phyloP scores from a whole-genome alignment of 2,888 invertebrate genomes.

The Cosmia trapezina region DNA sequence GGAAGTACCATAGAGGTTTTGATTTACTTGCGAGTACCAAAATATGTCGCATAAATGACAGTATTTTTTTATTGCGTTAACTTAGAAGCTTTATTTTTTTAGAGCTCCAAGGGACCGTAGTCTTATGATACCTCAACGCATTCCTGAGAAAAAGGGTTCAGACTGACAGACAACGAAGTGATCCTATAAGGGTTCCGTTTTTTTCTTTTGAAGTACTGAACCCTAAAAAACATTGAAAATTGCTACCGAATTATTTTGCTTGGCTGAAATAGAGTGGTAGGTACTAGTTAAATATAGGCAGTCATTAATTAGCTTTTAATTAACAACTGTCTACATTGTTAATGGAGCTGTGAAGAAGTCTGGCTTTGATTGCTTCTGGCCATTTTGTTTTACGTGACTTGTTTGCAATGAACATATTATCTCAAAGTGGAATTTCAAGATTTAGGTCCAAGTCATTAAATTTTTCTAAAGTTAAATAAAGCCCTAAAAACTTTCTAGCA shows the following conservation, averaged over 20 bases:
- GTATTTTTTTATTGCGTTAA: too few species aligned
- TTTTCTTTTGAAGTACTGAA: too few species aligned
- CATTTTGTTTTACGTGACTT: conserved; percentile 35
- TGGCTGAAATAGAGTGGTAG: neutral
- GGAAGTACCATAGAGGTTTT: too few species aligned
- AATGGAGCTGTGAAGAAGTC: conserved; percentile 34
- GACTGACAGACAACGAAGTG: too few species aligned
- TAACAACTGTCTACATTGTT: conserved; percentile 42
- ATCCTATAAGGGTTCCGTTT: too few species aligned
- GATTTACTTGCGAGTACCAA: too few species aligned
- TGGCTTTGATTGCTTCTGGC: conserved; percentile 37
- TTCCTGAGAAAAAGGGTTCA: too few species aligned
- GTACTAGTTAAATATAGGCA: conserved; percentile 4
- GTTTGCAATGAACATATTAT: conserved; percentile 18
- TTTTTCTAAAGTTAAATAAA: neutral
- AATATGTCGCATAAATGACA: too few species aligned
- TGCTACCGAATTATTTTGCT: neutral
- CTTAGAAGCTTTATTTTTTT: too few species aligned
- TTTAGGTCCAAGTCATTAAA: neutral
- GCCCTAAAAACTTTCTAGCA: too few species aligned
- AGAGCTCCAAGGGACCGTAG: too few species aligned
- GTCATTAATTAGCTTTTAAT: conserved; percentile 48
- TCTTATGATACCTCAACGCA: too few species aligned
- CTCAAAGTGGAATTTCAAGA: conserved; percentile 3
- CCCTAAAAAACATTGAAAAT: neutral